Conservation (phyloP, 2,797 vertebrate species). For the Halcyon leucocephala region DNA sequence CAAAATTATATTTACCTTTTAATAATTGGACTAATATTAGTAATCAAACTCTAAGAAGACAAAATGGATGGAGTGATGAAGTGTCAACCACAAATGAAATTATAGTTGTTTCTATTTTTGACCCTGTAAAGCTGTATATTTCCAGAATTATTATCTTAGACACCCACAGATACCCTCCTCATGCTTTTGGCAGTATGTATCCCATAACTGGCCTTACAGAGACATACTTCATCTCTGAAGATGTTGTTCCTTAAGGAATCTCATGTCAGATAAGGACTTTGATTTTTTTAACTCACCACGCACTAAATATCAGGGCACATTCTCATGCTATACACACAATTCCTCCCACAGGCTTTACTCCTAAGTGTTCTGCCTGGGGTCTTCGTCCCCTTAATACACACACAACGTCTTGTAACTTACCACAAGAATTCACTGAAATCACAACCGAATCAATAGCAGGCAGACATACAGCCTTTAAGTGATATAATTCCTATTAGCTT, state of each 20-base stretch:
- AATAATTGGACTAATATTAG: background rate
- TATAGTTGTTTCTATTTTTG: background rate
- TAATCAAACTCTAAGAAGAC: background rate
- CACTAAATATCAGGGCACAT: background rate
- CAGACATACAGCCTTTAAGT: background rate
- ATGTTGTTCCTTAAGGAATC: background rate
- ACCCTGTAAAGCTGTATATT: background rate
- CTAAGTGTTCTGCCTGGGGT: background rate
- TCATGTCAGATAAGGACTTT: background rate
- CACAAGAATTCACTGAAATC: background rate
- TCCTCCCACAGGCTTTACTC: background rate
- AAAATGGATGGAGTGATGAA: background rate
- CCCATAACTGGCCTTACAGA: background rate
- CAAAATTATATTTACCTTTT: background rate
- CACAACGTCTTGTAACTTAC: rapidly evolving
- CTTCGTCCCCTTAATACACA: background rate
- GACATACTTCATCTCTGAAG: background rate
- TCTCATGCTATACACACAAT: background rate
- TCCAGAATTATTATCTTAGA: background rate
- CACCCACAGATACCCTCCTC: background rate
- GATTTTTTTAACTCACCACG: background rate
- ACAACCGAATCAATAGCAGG: background rate
- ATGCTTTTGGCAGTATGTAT: background rate
- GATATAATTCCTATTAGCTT: background rate
- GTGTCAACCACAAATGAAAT: background rate